Evolutionary conservation across 2,113 vertebrate genomes (phyloP).

Genomic region (Picathartes gymnocephalus): DNA sequence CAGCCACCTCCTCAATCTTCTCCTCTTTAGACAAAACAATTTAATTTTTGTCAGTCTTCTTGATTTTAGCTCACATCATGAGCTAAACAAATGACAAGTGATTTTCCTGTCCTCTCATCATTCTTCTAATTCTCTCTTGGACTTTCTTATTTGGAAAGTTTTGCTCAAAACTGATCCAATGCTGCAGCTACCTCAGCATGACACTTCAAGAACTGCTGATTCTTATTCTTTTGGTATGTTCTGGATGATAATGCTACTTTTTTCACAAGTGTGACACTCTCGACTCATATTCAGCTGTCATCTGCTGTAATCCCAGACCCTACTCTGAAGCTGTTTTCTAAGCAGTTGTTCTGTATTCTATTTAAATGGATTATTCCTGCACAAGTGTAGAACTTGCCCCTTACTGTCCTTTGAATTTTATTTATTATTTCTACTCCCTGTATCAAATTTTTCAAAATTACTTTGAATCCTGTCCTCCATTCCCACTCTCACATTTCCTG

Average conservation of each 20-base stretch:
- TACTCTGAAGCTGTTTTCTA: background rate
- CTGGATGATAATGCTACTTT: background rate
- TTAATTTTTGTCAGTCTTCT: background rate
- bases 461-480: background rate
- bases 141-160: background rate
- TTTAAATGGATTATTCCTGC: background rate
- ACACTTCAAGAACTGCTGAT: background rate
- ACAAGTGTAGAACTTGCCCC: background rate
- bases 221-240: background rate
- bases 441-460: background rate
- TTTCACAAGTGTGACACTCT: background rate
- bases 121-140: background rate
- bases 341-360: background rate
- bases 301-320: background rate
- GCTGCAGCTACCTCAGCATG: background rate
- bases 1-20: background rate
- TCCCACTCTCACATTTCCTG: background rate
- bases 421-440: background rate
- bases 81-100: background rate
- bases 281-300: constrained; percentile 1
- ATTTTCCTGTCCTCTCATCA: background rate
- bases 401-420: background rate
- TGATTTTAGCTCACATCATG: background rate
- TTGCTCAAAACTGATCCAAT: background rate
- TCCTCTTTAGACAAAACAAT: background rate